Conservation (phyloP, 2,113 vertebrate species). For the Martes martes region DNA sequence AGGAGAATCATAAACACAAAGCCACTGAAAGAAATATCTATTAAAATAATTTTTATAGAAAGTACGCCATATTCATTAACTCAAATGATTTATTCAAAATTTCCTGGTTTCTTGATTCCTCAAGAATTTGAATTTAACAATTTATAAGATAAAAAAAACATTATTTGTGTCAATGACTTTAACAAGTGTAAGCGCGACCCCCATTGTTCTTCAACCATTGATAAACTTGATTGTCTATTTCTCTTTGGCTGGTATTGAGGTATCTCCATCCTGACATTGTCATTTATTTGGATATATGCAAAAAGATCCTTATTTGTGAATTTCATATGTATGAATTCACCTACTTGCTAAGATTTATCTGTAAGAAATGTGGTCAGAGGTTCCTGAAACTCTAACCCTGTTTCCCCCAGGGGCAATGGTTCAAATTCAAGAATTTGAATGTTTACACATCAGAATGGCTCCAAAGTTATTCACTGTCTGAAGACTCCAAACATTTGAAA, state of each 20-base stretch:
- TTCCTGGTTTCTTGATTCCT: background rate
- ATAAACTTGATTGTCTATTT: background rate
- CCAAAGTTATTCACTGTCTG: background rate
- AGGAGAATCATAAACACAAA: background rate
- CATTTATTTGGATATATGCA: background rate
- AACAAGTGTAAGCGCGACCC: background rate
- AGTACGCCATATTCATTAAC: background rate
- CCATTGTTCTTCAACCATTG: background rate
- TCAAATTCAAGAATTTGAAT: background rate
- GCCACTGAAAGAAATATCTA: background rate
- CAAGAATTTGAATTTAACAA: background rate
- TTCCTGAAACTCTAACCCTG: background rate
- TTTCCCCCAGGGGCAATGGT: background rate
- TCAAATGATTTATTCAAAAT: background rate
- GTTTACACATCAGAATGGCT: background rate
- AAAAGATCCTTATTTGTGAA: background rate
- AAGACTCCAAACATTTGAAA: background rate
- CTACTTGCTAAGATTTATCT: background rate
- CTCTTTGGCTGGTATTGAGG: background rate
- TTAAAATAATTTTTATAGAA: background rate
- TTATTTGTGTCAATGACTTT: background rate
- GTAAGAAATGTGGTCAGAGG: background rate
- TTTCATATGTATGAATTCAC: background rate
- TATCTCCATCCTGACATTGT: background rate
- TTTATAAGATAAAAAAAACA: background rate